A percentile compares a stretch with the other conserved stretches of the same genome.
phyloP scores from a whole-genome alignment of 2,797 vertebrate species.

The Myotis planiceps region DNA sequence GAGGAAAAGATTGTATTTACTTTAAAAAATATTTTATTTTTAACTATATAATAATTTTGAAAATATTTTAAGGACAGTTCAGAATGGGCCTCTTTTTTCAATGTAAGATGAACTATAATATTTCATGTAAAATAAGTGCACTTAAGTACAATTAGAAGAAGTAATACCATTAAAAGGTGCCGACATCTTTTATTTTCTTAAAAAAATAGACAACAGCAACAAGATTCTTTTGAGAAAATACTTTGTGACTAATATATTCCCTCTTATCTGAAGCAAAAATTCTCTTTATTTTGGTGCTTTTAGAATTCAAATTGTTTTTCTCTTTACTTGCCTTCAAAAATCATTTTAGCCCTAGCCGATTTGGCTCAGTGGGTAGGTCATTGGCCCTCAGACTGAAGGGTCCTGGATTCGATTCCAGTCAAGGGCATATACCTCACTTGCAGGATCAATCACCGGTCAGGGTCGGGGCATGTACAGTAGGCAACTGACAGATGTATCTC shows the following conservation, averaged over 20 bases:
- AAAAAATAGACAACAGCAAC: background rate
- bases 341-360: background rate
- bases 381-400: no score
- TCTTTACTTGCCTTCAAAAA: background rate
- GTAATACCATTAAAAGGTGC: background rate
- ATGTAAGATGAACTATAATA: background rate
- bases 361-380: no score
- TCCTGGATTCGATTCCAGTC: no score
- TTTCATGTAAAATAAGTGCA: background rate
- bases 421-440: no score
- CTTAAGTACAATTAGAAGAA: background rate
- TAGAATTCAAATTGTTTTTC: background rate
- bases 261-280: background rate
- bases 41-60: background rate
- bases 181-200: background rate
- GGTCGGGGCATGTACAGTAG: no score
- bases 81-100: background rate
- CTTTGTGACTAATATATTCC: background rate
- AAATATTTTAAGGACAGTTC: slow-evolving; percentile 34
- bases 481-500: no score
- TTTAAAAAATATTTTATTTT: slow-evolving; percentile 55
- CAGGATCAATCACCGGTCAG: no score
- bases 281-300: background rate
- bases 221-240: background rate
- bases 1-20: slow-evolving; percentile 36